These are phyloP conservation scores for Opisthograptis luteolata DNA, from an alignment of 2,888 invertebrate species.

Conservation along the genomic window DNA sequence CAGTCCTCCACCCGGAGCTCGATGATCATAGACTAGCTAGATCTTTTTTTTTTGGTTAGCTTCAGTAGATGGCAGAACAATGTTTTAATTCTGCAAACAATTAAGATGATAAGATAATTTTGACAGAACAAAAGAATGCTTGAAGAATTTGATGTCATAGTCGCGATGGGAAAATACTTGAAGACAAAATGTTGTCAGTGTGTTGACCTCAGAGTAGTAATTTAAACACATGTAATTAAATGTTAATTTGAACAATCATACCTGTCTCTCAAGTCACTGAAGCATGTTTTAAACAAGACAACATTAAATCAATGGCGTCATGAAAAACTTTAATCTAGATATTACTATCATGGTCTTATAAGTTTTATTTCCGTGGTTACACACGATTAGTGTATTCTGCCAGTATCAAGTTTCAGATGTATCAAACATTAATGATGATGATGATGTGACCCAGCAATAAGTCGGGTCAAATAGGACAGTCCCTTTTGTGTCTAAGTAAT, in stretches of 20 bases:
- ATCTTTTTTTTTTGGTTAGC: no score
- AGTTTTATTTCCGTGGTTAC: no score
- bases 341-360: neutral
- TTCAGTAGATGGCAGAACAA: conserved; percentile 4
- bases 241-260: conserved; percentile 37
- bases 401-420: no score
- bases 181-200: conserved; percentile 36
- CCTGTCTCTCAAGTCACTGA: conserved; percentile 40
- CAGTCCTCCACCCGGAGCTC: no score
- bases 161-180: conserved; percentile 37
- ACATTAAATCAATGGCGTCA: conserved; percentile 27
- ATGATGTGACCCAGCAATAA: no score
- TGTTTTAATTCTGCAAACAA: conserved; percentile 18
- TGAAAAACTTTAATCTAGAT: conserved; percentile 7
- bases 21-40: no score
- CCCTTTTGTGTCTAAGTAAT: no score
- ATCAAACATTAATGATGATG: no score
- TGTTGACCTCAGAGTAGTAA: conserved; percentile 35
- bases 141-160: conserved; percentile 36
- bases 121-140: conserved; percentile 34
- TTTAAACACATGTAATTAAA: conserved; percentile 33
- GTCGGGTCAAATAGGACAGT: no score
- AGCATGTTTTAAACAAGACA: conserved; percentile 29
- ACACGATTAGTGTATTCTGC: no score
- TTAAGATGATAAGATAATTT: conserved; percentile 33